Percentiles rank a stretch among this genome's conserved stretches.
Evolutionary conservation across 2,888 invertebrate species (phyloP).

Genomic region (Luperina nickerlii): DNA sequence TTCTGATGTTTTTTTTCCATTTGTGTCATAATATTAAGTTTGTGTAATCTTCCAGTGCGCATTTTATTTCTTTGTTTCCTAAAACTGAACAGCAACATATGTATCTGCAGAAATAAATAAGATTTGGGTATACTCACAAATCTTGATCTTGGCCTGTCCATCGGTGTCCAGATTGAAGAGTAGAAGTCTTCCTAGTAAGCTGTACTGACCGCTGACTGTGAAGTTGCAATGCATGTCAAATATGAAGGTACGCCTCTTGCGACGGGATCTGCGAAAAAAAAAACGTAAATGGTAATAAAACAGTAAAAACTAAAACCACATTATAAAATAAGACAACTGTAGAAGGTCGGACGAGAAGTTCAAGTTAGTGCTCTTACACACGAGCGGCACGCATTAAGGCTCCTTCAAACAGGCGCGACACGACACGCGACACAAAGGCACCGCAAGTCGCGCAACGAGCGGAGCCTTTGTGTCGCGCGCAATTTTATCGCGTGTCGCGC

Average conservation of each 20-base stretch:
- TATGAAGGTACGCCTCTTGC: slow-evolving; percentile 82
- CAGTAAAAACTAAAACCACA: background rate
- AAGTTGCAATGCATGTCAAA: slow-evolving; percentile 88
- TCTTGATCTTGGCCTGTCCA: slow-evolving; percentile 85
- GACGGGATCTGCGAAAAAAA: slow-evolving; percentile 77
- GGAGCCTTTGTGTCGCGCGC: no score
- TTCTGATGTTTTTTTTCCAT: background rate
- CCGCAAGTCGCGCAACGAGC: no score
- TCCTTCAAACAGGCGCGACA: no score
- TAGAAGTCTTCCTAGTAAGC: slow-evolving; percentile 82
- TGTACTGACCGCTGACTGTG: slow-evolving; percentile 85
- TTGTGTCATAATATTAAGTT: background rate
- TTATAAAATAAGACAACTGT: background rate
- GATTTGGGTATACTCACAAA: slow-evolving; percentile 76
- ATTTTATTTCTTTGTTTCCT: background rate
- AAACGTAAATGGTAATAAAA: background rate
- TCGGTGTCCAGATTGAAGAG: slow-evolving; percentile 87
- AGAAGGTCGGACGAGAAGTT: background rate
- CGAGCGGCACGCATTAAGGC: no score
- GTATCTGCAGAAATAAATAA: background rate
- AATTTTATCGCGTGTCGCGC: no score
- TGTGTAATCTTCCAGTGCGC: background rate
- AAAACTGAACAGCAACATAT: background rate
- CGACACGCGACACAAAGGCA: no score
- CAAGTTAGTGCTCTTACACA: no score